Evolutionary conservation across 2,888 invertebrate species (phyloP), one percentile per base, ranked within the genome.

Genomic region (Merodon equestris): DNA sequence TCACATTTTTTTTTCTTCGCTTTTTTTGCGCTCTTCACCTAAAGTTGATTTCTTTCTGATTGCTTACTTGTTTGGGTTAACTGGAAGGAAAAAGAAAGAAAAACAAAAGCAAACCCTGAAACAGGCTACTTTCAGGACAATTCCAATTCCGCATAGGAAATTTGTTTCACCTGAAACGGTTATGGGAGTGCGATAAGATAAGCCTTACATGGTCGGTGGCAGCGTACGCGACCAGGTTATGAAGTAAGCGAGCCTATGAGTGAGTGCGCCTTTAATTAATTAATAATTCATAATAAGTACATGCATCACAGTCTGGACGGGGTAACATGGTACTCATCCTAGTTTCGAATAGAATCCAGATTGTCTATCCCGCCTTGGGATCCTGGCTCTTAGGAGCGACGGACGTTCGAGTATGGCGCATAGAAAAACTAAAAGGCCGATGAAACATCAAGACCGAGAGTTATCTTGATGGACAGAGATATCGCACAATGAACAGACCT

Each of bases 131-230:
- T 75, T 75, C 53, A 70, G 75, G 58, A 17, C 75, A 71, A 76
- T 71, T 71, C 75, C 79, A 72, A 72, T 66, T 77, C 50, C 72
- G 79, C 74, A 74, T 79, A 79, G 79, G 79, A 79, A 79, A 79
- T 79, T 79, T 79, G 79, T 79, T 74, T 79, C 64, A 79, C 68
- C 74, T 54, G 74, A 63, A 79, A 79, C 79, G 79, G 74, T 79
- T 79, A 79, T 79, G 79, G 79, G 79, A 79, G 79, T 79, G 79
- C 79, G 79, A 79, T 74, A 79, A 79, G 79, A 79, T 79, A 79
- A 79, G 64, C 79, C 74, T 40, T 79, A 79, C 70, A 74, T 51
- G 79, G 79, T 40, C 44, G 14, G 58, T 38, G n/a, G 56, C 63
- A 54, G 64, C 50, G 74, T 74, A 79, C 79, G 74, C 74, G 79